Evolutionary conservation across 1,140 invertebrate genomes (phyloP).

Genomic region (Brachionus paranguensis): DNA sequence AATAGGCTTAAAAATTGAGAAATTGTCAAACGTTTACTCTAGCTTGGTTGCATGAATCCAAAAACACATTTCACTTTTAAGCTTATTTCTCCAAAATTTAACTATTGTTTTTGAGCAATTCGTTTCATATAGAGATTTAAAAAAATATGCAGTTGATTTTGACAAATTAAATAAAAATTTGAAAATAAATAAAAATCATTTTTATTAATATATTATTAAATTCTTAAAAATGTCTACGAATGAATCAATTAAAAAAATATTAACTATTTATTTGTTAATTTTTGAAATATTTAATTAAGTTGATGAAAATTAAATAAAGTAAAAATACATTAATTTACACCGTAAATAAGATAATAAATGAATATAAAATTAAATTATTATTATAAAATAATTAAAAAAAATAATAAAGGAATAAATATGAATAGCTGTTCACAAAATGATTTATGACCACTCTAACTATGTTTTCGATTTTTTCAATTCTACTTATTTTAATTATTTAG

Average conservation of each 20-base stretch:
- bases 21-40: too few species aligned
- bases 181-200: not conserved
- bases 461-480: not conserved
- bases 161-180: not conserved
- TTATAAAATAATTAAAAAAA: not conserved
- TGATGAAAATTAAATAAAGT: not conserved
- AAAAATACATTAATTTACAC: slow-evolving; percentile 2
- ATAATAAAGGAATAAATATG: not conserved
- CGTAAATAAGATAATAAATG: not conserved
- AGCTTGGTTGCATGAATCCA: too few species aligned
- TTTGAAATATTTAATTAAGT: not conserved
- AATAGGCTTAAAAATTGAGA: too few species aligned
- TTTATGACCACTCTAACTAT: not conserved
- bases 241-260: not conserved
- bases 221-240: not conserved
- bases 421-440: not conserved
- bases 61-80: too few species aligned
- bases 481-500: not conserved
- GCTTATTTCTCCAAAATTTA: too few species aligned
- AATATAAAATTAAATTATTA: not conserved
- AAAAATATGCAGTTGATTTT: not conserved
- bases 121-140: too few species aligned
- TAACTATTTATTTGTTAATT: not conserved
- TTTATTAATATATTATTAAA: not conserved
- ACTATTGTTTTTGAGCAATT: too few species aligned